Evolutionary conservation across 2,113 vertebrate species (phyloP), one percentile per base, ranked within the genome.

Genomic region (Cyprinus carpio): DNA sequence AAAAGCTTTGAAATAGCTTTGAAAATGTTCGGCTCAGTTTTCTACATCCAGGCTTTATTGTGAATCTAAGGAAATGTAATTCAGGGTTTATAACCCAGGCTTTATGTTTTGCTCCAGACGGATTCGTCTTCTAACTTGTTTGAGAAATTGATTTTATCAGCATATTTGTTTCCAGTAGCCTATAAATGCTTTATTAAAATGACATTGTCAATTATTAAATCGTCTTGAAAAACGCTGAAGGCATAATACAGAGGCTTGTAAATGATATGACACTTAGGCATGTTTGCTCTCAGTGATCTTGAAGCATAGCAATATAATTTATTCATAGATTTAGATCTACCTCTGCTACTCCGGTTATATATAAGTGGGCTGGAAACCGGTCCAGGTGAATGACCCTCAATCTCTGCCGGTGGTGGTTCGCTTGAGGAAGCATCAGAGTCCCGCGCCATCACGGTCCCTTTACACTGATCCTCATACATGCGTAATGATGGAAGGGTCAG

Each of bases 391-490:
- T 96, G 95, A 43, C 92, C 92, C 0, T 94, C 75, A 12, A n/a
- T 98, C 97, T 0, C 97, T 95, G 27, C 93, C 94, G 0, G 95
- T 90, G 23, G 94, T 88, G 20, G 89, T 75, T 98, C 97, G 54
- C 96, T 96, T 78, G 97, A 99, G 0, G 97, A 98, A 82, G 96
- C 96, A 31, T 99, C 98, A 0, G 98, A 99, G 58, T 99, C 98
- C n/a, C 0, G 93, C 97, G 11, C 96, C 97, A 2, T 99, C 98
- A n/a, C 97, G 94, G 85, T 99, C 98, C 0, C 94, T 81, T 98
- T 98, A 90, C 97, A 97, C 89, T 97, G 97, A 87, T 98, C 97
- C 84, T 99, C 98, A 62, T 96, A 99, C 95, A 99, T 95, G 87
- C 97, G 96, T 92, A 99, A 93, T 0, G 98, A 98, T 0, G 98